phyloP scores from a whole-genome alignment of 2,113 vertebrate species.

The Micromys minutus region DNA sequence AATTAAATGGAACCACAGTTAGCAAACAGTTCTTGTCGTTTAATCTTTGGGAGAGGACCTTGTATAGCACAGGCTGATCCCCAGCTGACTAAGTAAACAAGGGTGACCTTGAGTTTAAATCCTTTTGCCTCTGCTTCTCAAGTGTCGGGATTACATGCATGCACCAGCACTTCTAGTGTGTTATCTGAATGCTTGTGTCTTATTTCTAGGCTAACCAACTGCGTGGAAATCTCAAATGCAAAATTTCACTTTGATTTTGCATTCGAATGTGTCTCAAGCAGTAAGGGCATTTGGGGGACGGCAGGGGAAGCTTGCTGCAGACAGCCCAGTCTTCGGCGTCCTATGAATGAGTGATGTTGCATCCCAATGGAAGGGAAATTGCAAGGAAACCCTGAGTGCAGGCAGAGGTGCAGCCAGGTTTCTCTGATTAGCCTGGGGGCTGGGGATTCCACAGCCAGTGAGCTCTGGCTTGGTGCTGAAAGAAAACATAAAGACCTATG shows the following conservation, averaged over 20 bases:
- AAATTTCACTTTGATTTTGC: background rate
- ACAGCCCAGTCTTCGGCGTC: background rate
- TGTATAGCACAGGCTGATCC: background rate
- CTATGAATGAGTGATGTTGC: background rate
- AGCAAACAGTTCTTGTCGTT: background rate
- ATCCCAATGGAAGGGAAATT: background rate
- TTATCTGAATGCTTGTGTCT: background rate
- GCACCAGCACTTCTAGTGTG: too few relatives aligned
- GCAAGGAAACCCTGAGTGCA: background rate
- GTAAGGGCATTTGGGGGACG: background rate
- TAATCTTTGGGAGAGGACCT: background rate
- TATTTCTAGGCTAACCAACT: background rate
- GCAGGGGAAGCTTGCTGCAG: background rate
- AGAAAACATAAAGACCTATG: background rate
- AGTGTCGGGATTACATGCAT: background rate
- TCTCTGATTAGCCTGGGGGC: background rate
- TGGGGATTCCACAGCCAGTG: background rate
- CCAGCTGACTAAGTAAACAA: background rate
- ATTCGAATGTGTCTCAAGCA: background rate
- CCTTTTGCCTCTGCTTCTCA: background rate
- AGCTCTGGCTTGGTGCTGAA: background rate
- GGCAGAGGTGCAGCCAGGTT: rapidly evolving
- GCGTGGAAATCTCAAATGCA: background rate
- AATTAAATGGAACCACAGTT: background rate
- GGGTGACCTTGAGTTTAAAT: background rate